phyloP scores from a whole-genome alignment of 1,140 invertebrate species.

The Euwallacea similis region DNA sequence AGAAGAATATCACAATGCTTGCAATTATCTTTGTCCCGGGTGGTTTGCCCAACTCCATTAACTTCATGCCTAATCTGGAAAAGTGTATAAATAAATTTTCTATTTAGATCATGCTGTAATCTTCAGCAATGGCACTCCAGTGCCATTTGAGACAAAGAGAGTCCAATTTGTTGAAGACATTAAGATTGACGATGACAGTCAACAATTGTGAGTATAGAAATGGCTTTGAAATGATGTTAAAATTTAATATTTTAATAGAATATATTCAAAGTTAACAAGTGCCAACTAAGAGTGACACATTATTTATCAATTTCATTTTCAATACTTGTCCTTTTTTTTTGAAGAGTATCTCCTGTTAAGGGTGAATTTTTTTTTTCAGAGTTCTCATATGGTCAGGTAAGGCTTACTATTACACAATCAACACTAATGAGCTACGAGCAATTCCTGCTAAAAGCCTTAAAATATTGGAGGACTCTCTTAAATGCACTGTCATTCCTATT shows the following conservation, averaged over 20 bases:
- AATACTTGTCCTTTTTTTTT: background rate
- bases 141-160: slow-evolving; percentile 52
- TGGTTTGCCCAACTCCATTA: too few relatives aligned
- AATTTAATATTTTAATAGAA: background rate
- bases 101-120: slow-evolving; percentile 57
- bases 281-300: background rate
- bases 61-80: too few relatives aligned
- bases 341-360: background rate
- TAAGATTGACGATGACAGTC: slow-evolving; percentile 49
- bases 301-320: background rate
- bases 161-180: slow-evolving; percentile 53
- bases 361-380: slow-evolving; percentile 50
- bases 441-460: slow-evolving; percentile 48
- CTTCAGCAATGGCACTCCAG: slow-evolving; percentile 57
- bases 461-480: slow-evolving; percentile 51
- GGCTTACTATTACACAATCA: slow-evolving; percentile 51
- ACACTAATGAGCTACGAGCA: slow-evolving; percentile 51
- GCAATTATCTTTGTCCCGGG: too few relatives aligned
- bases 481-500: slow-evolving; percentile 53
- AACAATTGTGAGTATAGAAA: slow-evolving; percentile 55
- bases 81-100: too few relatives aligned
- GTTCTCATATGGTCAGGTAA: slow-evolving; percentile 53
- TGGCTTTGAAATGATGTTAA: slow-evolving; percentile 3
- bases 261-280: background rate
- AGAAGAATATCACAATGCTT: too few relatives aligned